A percentile compares a stretch with the other conserved stretches of the same genome.
phyloP scores from a whole-genome alignment of 1,140 invertebrate genomes.

The Kradibia gibbosae region DNA sequence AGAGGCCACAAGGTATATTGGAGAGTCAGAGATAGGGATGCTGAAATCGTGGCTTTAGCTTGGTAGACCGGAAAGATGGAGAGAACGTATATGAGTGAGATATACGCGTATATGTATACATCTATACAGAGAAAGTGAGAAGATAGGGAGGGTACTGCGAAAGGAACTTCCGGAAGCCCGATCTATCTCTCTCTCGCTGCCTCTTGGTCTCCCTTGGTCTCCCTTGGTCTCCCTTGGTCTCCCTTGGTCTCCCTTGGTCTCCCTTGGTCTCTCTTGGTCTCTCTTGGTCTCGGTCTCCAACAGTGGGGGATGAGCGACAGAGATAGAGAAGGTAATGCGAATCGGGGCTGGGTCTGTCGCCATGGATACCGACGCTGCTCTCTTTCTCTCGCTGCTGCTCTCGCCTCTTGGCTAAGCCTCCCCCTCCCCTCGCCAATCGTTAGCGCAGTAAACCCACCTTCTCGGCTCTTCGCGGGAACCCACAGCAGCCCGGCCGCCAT shows the following conservation, averaged over 20 bases:
- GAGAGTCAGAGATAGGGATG: slow-evolving; percentile 40
- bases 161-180: slow-evolving; percentile 33
- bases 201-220: neutral
- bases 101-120: no score
- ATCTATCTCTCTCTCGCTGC: slow-evolving; percentile 29
- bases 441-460: slow-evolving; percentile 32
- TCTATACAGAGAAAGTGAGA: slow-evolving; percentile 23
- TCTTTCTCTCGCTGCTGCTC: slow-evolving; percentile 47
- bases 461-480: slow-evolving; percentile 45
- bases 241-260: neutral
- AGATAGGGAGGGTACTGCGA: slow-evolving; percentile 54
- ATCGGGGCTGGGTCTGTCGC: slow-evolving; percentile 70
- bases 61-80: slow-evolving; percentile 26
- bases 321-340: slow-evolving; percentile 63
- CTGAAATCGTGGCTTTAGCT: slow-evolving; percentile 28
- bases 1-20: slow-evolving; percentile 23
- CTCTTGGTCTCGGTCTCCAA: neutral
- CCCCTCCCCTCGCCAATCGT: neutral
- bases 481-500: slow-evolving; percentile 67
- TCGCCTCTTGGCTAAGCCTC: neutral
- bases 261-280: neutral
- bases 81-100: slow-evolving; percentile 20
- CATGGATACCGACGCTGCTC: slow-evolving; percentile 67
- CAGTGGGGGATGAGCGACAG: neutral
- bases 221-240: neutral